Evolutionary conservation across 2,888 invertebrate genomes (phyloP), one percentile per base, ranked within the genome.

Genomic region (Cetonia aurata): DNA sequence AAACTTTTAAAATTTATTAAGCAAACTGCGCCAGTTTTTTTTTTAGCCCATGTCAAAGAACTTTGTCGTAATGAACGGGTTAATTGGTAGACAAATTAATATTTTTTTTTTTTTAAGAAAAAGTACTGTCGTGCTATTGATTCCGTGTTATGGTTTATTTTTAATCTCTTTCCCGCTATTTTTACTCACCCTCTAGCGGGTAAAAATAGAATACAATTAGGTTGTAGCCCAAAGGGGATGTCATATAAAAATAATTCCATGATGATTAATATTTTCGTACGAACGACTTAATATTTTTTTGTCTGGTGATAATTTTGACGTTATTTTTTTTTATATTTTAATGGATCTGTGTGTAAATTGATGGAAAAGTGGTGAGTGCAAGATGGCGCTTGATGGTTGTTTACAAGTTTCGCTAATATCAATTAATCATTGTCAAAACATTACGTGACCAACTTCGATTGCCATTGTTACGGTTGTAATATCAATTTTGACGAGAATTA

Each of bases 341-440:
- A 9, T 15, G 55, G 9, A 33, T 15, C n/a, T 19, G 25, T 33
- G 33, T 56, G 15, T n/a, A 33, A 12, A n/a, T 12, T 31, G 33
- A 37, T 2, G 15, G 55, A 12, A 33, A 15, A 33, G 13, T 3
- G 55, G 31, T n/a, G 19, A n/a, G n/a, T n/a, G 13, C 10, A 33
- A 15, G 55, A 33, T 33, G 37, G n/a, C 52, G 37, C 9, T 37
- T n/a, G n/a, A n/a, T n/a, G n/a, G n/a, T n/a, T 37, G 52, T 67
- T 55, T 67, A 67, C 52, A 67, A 56, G 25, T 37, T 19, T 3
- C 15, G 31, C 50, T 33, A 37, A 52, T 66, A 37, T 0, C 42
- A 42, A 69, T 69, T 69, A 62, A 69, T 69, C 69, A 69, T 44
- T 62, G 69, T 69, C 60, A 53, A 15, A 52, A 46, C 37, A 3